Evolutionary conservation across 2,888 invertebrate genomes (phyloP).

Genomic region (Tridacna crocea): DNA sequence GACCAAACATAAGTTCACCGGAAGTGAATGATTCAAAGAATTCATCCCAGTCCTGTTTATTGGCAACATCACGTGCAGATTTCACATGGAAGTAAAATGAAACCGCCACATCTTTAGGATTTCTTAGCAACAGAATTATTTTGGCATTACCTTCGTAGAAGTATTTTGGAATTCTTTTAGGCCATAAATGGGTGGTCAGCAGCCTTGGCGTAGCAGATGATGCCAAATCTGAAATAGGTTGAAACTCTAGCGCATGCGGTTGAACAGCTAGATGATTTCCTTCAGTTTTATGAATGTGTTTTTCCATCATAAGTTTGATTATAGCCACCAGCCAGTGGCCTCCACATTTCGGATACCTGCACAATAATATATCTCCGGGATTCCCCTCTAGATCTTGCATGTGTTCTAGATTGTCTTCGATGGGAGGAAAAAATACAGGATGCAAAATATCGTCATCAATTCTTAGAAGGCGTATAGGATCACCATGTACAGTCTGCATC

Average conservation of each 20-base stretch:
- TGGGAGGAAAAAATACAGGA: not conserved
- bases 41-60: not conserved
- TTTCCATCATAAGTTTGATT: not conserved
- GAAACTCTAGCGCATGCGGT: not conserved
- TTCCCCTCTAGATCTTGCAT: not conserved
- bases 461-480: not conserved
- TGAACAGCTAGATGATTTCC: not conserved
- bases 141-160: not conserved
- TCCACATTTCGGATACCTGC: not conserved
- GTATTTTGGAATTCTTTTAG: not conserved
- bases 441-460: not conserved
- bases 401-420: not conserved
- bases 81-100: not conserved
- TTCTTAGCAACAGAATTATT: not conserved
- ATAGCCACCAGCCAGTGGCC: not conserved
- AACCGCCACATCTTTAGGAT: constrained; percentile 1
- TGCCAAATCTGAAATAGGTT: not conserved
- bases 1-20: not conserved
- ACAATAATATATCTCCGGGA: not conserved
- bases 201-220: not conserved
- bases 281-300: not conserved
- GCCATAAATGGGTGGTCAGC: not conserved
- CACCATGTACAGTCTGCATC: not conserved
- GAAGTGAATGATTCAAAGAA: not conserved
- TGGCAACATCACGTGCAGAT: not conserved